A percentile compares a stretch with the other conserved stretches of the same genome.
These are phyloP conservation scores for Pardosa pseudoannulata DNA, from an alignment of 2,888 invertebrate genomes.

Conservation along the genomic window DNA sequence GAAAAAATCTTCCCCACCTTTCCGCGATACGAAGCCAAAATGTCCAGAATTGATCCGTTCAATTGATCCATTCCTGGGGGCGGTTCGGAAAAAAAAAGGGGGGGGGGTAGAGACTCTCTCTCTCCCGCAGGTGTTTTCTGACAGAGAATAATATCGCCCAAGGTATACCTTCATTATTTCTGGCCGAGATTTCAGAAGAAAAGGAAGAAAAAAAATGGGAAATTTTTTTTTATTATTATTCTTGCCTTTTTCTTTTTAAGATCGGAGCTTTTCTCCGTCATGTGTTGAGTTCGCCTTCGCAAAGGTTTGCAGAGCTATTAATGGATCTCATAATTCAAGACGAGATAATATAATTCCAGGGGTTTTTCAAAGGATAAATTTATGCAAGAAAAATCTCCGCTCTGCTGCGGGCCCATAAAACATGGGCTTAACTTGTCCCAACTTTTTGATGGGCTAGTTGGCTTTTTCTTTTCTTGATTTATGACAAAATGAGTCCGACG, in stretches of 20 bases:
- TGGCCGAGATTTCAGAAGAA: constrained; percentile 15
- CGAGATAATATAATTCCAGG: not conserved
- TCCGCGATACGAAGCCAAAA: not conserved
- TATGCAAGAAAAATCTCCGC: not conserved
- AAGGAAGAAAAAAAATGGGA: not conserved
- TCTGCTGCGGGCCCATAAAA: not conserved
- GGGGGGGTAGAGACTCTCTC: not conserved
- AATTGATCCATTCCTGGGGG: constrained; percentile 17
- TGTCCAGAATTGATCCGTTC: constrained; percentile 17
- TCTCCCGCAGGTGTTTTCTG: constrained; percentile 57
- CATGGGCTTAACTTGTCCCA: not conserved
- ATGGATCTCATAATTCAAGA: constrained; percentile 9
- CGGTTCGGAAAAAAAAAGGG: constrained; percentile 8
- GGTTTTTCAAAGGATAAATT: not conserved
- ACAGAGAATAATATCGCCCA: constrained; percentile 64
- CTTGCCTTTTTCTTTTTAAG: not conserved
- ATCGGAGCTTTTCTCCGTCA: constrained; percentile 7
- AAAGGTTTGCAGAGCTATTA: constrained; percentile 6
- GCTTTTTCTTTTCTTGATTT: not conserved
- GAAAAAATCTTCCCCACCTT: not conserved
- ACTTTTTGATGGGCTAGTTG: not conserved
- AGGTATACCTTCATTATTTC: constrained; percentile 65
- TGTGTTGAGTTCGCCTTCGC: not conserved
- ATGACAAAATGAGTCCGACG: not conserved
- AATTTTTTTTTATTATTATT: not conserved